These are phyloP conservation scores for Colletes collaris DNA, from an alignment of 2,888 invertebrate species.

Conservation along the genomic window DNA sequence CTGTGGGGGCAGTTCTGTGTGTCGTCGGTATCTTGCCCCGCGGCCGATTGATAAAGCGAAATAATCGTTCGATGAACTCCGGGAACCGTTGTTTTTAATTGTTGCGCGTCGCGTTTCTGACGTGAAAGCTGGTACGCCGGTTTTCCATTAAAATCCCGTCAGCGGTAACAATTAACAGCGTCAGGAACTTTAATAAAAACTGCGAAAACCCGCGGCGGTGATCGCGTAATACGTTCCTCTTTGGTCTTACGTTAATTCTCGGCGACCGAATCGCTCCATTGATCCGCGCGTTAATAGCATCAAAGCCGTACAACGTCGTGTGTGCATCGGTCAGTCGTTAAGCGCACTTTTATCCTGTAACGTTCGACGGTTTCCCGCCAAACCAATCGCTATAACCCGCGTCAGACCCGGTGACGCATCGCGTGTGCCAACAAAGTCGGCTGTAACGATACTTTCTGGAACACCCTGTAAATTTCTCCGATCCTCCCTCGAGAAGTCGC, in stretches of 20 bases:
- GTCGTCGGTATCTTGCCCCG: conserved; percentile 2
- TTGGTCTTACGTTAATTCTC: conserved; percentile 25
- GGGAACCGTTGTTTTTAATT: not conserved
- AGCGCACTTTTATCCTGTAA: conserved; percentile 41
- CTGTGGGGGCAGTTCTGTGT: no score
- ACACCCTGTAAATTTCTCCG: conserved; percentile 74
- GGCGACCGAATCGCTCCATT: conserved; percentile 30
- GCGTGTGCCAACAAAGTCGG: conserved; percentile 60
- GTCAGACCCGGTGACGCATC: conserved; percentile 58
- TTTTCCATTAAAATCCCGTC: conserved; percentile 24
- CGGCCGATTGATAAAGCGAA: not conserved
- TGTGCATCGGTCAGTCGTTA: conserved; percentile 48
- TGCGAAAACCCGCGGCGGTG: not conserved
- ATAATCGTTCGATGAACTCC: conserved; percentile 6
- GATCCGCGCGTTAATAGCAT: conserved; percentile 41
- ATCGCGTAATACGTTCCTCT: not conserved
- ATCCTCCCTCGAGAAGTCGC: conserved; percentile 39
- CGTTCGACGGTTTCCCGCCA: conserved; percentile 58
- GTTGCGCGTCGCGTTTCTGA: not conserved
- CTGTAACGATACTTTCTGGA: conserved; percentile 67
- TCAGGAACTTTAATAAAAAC: conserved; percentile 14
- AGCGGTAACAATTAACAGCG: conserved; percentile 6
- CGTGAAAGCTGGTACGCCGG: not conserved
- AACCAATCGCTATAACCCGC: conserved; percentile 50
- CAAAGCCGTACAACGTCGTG: conserved; percentile 35